A percentile compares a stretch with the other conserved stretches of the same genome.
phyloP scores from a whole-genome alignment of 2,113 vertebrate genomes.

The Protomyctophum bolini region DNA sequence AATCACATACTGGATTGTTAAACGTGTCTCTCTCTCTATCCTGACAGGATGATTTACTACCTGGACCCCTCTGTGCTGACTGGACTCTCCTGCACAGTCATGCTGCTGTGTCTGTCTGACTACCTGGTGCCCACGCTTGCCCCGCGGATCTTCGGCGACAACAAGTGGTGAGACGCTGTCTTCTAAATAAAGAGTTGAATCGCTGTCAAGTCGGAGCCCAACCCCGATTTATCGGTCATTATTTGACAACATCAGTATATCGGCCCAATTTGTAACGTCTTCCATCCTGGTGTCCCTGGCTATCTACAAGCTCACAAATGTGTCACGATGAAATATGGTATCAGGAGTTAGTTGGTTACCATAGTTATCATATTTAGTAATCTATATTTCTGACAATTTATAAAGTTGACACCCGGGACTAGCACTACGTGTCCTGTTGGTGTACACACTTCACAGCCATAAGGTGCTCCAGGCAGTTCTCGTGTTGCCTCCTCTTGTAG shows the following conservation, averaged over 20 bases:
- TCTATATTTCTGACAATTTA: too few species aligned
- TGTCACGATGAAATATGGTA: not conserved
- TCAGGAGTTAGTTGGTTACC: too few species aligned
- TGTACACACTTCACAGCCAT: not conserved
- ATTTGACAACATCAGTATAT: too few species aligned
- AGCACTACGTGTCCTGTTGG: not conserved
- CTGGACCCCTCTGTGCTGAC: constrained; percentile 97
- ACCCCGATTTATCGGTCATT: too few species aligned
- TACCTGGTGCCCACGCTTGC: constrained; percentile 96
- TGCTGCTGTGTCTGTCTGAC: constrained; percentile 95
- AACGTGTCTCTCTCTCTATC: constrained; percentile 3
- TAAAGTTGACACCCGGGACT: not conserved
- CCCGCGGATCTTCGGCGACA: constrained; percentile 93
- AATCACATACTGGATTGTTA: too few species aligned
- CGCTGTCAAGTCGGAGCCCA: too few species aligned
- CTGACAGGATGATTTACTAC: constrained; percentile 90
- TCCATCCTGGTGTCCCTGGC: too few species aligned
- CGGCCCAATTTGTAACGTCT: too few species aligned
- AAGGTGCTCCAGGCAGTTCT: constrained; percentile 5
- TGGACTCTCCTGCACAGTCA: constrained; percentile 90
- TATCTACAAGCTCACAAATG: too few species aligned
- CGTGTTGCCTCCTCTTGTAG: not conserved
- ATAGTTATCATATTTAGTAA: too few species aligned
- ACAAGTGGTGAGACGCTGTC: constrained; percentile 87
- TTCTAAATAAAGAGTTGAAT: too few species aligned